Base-by-base conservation (phyloP, 2,888 invertebrate species). In the Atethmia centrago region DNA sequence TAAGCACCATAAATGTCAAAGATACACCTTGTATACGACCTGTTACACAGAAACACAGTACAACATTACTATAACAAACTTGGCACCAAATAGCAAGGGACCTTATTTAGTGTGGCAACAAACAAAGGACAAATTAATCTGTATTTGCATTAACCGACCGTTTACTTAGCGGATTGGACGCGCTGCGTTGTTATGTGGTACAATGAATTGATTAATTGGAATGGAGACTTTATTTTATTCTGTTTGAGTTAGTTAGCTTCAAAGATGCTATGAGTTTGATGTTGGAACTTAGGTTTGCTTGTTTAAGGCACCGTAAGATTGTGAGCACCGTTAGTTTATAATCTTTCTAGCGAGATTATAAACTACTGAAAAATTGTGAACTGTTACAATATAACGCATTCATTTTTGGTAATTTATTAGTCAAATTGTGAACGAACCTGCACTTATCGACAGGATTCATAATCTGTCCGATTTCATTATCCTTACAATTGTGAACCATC, bases 141-240 rank as follows among this genome's bases (percentile, higher is more conserved):
- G 73, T 71, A 75, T 79, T 79, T 81, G 62, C 85, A 82, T 72
- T 77, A 85, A 59, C 74, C 51, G 31, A n/a, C 71, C 36, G 84
- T 80, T 84, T 84, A 84, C 82, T 82, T 86, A 82, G 79, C 58
- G 53, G 66, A 82, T 86, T 82, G 74, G 79, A 84, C 51, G 56
- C 63, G 21, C 28, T 71, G 42, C 74, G 61, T 74, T 70, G 55
- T 70, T 40, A 70, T 79, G 51, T 47, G 55, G 70, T 49, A 69
- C 28, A 53, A 56, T 21, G 65, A 71, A 81, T 73, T 77, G 61
- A 81, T 84, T 81, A 65, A 73, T 81, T 81, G 49, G 31, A 68
- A 73, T 68, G 67, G 70, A 25, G 77, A 59, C n/a, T 74, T 79
- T 67, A 74, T 70, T 67, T 74, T 73, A 47, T 49, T 40, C 31